A percentile compares a stretch with the other conserved stretches of the same genome.
phyloP scores from a whole-genome alignment of 2,888 invertebrate species.

The Noctua fimbriata region DNA sequence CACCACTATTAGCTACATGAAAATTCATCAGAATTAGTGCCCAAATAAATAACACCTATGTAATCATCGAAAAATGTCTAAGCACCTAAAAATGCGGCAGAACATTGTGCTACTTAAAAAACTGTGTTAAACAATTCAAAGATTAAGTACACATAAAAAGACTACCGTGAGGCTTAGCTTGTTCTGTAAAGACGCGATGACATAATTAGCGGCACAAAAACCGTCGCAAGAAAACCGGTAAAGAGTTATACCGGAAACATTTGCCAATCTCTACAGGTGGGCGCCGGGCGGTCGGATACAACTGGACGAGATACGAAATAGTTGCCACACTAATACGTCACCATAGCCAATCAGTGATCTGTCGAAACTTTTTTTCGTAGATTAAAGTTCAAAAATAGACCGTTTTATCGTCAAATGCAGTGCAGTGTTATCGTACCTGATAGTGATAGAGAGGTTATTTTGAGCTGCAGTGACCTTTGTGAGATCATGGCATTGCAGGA shows the following conservation, averaged over 20 bases:
- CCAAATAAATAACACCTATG: conserved; percentile 22
- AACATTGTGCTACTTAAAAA: conserved; percentile 46
- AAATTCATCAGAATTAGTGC: conserved; percentile 12
- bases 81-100: background rate
- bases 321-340: conserved; percentile 70
- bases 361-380: conserved; percentile 44
- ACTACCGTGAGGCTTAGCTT: conserved; percentile 32
- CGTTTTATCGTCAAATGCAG: conserved; percentile 1
- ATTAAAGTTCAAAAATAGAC: conserved; percentile 6
- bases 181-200: conserved; percentile 70
- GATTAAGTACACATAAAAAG: conserved; percentile 45
- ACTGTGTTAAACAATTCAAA: conserved; percentile 45
- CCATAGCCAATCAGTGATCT: conserved; percentile 48
- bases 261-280: conserved; percentile 81
- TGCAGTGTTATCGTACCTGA: conserved; percentile 22
- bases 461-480: conserved; percentile 56
- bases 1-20: background rate
- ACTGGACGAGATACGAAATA: conserved; percentile 62
- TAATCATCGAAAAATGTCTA: background rate
- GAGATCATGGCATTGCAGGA: conserved; percentile 5
- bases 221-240: conserved; percentile 78
- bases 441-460: conserved; percentile 39
- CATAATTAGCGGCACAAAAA: conserved; percentile 76
- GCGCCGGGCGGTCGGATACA: conserved; percentile 68
- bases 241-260: conserved; percentile 82